These are phyloP conservation scores for Thelaira solivaga DNA, from an alignment of 2,888 invertebrate species.

Conservation along the genomic window DNA sequence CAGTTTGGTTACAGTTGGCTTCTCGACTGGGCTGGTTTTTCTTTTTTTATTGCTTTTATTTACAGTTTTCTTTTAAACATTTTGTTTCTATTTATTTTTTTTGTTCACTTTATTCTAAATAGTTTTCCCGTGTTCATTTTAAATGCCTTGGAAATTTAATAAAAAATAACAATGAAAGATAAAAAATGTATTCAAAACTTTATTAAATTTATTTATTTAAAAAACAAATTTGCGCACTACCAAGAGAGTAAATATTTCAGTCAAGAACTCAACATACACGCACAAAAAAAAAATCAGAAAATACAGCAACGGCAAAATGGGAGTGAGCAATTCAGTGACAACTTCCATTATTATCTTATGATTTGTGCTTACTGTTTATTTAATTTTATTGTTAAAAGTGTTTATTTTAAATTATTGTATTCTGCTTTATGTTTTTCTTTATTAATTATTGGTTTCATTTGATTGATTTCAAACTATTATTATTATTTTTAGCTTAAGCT, in stretches of 20 bases:
- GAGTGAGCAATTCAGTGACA: no score
- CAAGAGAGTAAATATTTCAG: constrained; percentile 19
- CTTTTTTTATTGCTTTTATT: background rate
- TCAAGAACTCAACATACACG: constrained; percentile 23
- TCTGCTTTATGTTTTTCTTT: no score
- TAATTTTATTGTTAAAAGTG: no score
- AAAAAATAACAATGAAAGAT: background rate
- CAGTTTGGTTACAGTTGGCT: no score
- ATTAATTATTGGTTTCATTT: no score
- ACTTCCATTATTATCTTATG: no score
- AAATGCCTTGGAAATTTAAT: constrained; percentile 11
- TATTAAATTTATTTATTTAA: constrained; percentile 20
- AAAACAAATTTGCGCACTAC: constrained; percentile 3
- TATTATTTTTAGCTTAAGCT: no score
- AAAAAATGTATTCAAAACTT: no score
- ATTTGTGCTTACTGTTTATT: no score
- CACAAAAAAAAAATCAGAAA: background rate
- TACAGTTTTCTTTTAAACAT: background rate
- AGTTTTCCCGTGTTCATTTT: constrained; percentile 22
- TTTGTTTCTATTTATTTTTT: background rate
- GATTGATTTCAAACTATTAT: no score
- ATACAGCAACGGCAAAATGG: background rate
- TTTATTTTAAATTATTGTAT: no score
- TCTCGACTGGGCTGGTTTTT: no score
- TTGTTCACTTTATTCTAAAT: background rate